Evolutionary conservation across 2,888 invertebrate species (phyloP).

Genomic region (Agrochola circellaris): DNA sequence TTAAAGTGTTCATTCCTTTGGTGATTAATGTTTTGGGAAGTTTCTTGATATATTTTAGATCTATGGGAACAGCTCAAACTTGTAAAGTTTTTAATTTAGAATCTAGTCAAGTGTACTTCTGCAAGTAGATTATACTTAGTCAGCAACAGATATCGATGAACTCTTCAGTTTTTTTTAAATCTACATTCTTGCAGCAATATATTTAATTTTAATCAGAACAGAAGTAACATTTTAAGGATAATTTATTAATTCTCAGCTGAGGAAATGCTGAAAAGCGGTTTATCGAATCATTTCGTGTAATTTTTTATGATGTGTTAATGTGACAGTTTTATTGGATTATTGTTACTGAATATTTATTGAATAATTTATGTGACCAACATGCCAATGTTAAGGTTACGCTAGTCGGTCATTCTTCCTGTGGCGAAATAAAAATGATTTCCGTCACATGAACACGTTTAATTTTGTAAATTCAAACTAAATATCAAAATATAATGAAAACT

Average conservation of each 20-base stretch:
- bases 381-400: too few species aligned
- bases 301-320: background rate
- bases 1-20: slow-evolving; percentile 2
- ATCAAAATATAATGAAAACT: too few species aligned
- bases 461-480: too few species aligned
- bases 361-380: too few species aligned
- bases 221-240: too few species aligned
- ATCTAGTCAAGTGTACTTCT: background rate
- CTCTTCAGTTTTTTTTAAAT: too few species aligned
- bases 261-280: background rate
- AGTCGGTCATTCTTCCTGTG: too few species aligned
- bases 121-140: background rate
- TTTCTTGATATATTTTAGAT: background rate
- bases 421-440: too few species aligned
- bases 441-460: too few species aligned
- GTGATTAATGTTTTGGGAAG: background rate
- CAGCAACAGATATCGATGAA: background rate
- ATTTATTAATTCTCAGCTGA: background rate
- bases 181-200: background rate
- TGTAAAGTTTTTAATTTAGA: background rate
- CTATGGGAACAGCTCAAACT: too few species aligned
- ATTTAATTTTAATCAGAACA: background rate
- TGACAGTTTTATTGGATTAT: background rate
- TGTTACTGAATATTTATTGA: background rate
- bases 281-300: background rate